Conservation (phyloP, 2,113 vertebrate species). For the Ciconia maguari region DNA sequence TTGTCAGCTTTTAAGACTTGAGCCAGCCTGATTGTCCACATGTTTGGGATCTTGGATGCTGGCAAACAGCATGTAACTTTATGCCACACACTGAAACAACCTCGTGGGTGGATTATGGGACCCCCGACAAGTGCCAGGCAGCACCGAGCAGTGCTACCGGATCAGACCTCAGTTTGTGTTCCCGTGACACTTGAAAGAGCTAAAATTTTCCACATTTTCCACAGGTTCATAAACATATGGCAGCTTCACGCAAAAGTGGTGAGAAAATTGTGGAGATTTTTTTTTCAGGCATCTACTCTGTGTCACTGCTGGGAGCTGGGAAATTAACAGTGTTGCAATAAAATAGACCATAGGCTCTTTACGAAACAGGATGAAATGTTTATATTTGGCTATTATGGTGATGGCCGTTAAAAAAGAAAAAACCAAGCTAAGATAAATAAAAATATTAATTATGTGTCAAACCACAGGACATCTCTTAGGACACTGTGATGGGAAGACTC, state of each 20-base stretch:
- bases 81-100: background rate
- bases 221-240: conserved; percentile 28
- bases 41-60: background rate
- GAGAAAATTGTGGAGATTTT: background rate
- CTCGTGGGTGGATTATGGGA: background rate
- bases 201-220: background rate
- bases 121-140: background rate
- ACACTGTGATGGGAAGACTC: conserved; percentile 2
- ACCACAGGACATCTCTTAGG: conserved; percentile 40
- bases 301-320: conserved; percentile 4
- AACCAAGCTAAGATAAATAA: conserved; percentile 24
- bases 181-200: background rate
- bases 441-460: conserved; percentile 61
- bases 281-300: background rate
- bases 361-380: conserved; percentile 1
- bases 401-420: background rate
- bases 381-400: background rate
- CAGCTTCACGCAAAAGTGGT: background rate
- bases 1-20: background rate
- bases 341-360: background rate
- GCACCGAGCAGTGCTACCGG: background rate
- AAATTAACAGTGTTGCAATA: background rate
- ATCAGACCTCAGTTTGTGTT: background rate
- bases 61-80: background rate
- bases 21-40: background rate